Evolutionary conservation across 2,113 vertebrate genomes (phyloP).

Genomic region (Mormyrus lacerda): DNA sequence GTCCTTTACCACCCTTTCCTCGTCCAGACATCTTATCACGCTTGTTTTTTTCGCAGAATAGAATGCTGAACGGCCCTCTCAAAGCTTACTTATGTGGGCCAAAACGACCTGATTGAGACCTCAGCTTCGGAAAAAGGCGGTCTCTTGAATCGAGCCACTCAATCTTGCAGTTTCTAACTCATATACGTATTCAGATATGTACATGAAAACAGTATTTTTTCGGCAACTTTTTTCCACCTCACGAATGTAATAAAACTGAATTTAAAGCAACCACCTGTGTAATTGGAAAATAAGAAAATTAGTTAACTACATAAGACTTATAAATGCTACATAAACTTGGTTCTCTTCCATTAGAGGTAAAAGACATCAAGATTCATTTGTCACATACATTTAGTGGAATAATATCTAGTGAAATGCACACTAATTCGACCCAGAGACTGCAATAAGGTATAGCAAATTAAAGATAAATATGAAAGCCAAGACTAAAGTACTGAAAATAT

Average conservation of each 20-base stretch:
- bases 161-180: background rate
- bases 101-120: background rate
- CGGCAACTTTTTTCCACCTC: background rate
- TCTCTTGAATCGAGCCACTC: background rate
- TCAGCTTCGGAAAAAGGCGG: background rate
- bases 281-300: background rate
- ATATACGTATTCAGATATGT: background rate
- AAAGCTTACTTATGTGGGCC: background rate
- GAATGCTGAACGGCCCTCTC: background rate
- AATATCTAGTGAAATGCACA: background rate
- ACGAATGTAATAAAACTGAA: background rate
- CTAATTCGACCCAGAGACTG: too few relatives aligned
- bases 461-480: too few relatives aligned
- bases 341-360: background rate
- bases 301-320: background rate
- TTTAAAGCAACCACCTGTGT: background rate
- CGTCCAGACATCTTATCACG: background rate
- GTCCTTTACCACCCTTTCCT: background rate
- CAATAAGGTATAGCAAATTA: too few relatives aligned
- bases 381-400: too few relatives aligned
- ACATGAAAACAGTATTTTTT: background rate
- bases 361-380: too few relatives aligned
- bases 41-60: background rate
- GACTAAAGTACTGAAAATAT: too few relatives aligned
- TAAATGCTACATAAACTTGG: background rate